Conservation (phyloP, 53 echinoderm and acorn worm species). For the Antedon mediterranea region DNA sequence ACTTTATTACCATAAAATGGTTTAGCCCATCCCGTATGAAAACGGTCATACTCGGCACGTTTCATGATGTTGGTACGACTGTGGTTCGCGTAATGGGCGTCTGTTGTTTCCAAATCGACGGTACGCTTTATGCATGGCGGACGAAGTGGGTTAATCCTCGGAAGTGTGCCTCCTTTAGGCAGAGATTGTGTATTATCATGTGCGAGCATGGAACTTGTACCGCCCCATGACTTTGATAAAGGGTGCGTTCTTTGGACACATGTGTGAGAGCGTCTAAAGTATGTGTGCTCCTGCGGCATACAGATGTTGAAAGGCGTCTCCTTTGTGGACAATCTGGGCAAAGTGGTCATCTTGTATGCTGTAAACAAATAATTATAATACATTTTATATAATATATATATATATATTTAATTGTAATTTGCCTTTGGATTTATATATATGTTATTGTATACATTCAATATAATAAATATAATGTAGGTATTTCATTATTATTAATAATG, state of each 20-base stretch:
- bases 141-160: constrained; percentile 56
- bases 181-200: constrained; percentile 14
- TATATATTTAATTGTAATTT: no score
- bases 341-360: constrained; percentile 36
- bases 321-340: constrained; percentile 41
- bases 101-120: constrained; percentile 60
- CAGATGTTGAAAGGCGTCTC: constrained; percentile 31
- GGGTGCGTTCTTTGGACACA: not conserved
- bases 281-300: not conserved
- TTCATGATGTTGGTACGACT: constrained; percentile 50
- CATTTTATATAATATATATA: no score
- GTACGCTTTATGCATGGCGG: constrained; percentile 45
- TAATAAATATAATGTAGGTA: no score
- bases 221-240: constrained; percentile 31
- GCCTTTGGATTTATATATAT: no score
- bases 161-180: constrained; percentile 12
- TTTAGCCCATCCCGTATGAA: constrained; percentile 76
- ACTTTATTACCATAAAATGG: constrained; percentile 82
- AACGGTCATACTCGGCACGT: constrained; percentile 68
- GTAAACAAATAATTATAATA: no score
- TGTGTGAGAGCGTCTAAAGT: not conserved
- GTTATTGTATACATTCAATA: no score
- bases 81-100: constrained; percentile 62
- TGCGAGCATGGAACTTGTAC: constrained; percentile 2
- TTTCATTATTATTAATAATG: no score